phyloP scores from a whole-genome alignment of 2,113 vertebrate species.

The Opisthocomus hoazin region DNA sequence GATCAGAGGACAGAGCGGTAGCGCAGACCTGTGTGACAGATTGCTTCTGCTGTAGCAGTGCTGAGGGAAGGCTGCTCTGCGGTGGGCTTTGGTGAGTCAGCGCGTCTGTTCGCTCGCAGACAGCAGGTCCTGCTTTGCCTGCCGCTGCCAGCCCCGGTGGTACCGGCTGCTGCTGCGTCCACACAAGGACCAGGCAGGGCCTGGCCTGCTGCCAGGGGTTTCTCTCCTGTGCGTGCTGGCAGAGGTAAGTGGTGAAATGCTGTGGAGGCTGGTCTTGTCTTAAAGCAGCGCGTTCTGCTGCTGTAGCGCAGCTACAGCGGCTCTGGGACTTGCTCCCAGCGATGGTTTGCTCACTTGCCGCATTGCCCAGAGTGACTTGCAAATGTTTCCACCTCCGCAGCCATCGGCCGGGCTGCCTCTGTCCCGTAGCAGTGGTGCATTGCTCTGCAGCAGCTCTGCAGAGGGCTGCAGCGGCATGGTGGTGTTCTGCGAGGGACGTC shows the following conservation, averaged over 20 bases:
- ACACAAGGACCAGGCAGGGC: background rate
- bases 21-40: background rate
- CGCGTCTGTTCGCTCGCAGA: background rate
- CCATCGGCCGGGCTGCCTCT: fast-evolving
- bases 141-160: background rate
- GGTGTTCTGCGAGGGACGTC: fast-evolving
- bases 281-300: background rate
- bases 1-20: background rate
- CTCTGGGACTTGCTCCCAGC: background rate
- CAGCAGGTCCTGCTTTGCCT: background rate
- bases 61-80: background rate
- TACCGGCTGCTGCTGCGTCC: background rate
- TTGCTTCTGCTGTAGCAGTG: background rate
- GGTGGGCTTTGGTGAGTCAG: background rate
- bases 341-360: background rate
- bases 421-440: fast-evolving
- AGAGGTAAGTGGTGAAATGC: background rate
- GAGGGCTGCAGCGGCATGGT: background rate
- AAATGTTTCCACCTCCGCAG: background rate
- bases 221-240: fast-evolving
- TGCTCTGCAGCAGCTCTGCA: background rate
- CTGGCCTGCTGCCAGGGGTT: background rate
- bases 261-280: background rate
- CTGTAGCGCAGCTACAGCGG: fast-evolving
- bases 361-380: background rate